A percentile compares a stretch with the other conserved stretches of the same genome.
Conservation (phyloP, 2,113 vertebrate genomes). For the Callocephalon fimbriatum region DNA sequence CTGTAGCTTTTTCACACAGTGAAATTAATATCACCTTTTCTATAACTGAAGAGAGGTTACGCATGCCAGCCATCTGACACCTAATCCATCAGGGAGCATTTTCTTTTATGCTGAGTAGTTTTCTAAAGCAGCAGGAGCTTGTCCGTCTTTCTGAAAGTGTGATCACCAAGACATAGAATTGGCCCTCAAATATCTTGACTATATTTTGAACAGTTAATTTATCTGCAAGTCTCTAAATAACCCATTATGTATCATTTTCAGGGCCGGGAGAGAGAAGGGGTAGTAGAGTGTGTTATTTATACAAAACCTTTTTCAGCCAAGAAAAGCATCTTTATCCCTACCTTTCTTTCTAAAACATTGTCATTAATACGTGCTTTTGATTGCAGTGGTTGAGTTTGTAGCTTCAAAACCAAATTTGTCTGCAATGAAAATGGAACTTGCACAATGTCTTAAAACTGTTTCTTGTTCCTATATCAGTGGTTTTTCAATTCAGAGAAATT, state of each 20-base stretch:
- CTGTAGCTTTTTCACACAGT: neutral
- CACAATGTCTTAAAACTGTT: neutral
- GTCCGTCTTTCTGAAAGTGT: neutral
- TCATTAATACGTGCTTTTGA: neutral
- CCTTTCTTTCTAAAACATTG: neutral
- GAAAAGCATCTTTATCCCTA: neutral
- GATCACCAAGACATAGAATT: neutral
- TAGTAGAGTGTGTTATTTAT: neutral
- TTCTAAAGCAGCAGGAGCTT: neutral
- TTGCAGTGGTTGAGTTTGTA: neutral
- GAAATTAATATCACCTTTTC: neutral
- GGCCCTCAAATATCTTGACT: neutral
- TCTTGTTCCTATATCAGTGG: neutral
- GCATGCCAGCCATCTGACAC: neutral
- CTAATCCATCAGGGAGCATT: neutral
- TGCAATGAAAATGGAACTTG: neutral
- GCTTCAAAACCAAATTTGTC: neutral
- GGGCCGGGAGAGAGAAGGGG: neutral
- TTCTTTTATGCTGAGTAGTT: neutral
- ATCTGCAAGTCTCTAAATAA: neutral
- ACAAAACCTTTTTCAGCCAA: neutral
- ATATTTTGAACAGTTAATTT: constrained; percentile 28
- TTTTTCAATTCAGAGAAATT: neutral
- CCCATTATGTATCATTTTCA: constrained; percentile 9
- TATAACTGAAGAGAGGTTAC: neutral